phyloP scores from a whole-genome alignment of 92 coral and sea anemone genomes.

The Bergia puertoricense region DNA sequence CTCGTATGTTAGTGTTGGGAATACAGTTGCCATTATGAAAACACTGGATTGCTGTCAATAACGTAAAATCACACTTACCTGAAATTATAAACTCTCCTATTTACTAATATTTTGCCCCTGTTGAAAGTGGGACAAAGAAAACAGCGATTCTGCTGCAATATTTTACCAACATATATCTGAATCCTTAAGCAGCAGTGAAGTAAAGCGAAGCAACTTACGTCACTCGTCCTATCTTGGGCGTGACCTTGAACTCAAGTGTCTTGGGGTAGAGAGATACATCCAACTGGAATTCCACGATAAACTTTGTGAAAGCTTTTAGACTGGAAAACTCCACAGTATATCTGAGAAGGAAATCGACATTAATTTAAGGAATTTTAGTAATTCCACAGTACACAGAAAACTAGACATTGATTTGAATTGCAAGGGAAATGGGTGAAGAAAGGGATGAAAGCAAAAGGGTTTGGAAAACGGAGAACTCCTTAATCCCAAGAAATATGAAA shows the following conservation, averaged over 20 bases:
- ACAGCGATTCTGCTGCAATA: too few relatives aligned
- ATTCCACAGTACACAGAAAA: neutral
- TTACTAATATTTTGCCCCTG: too few relatives aligned
- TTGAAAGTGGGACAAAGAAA: too few relatives aligned
- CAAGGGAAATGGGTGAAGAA: neutral
- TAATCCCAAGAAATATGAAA: too few relatives aligned
- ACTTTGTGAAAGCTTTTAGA: constrained; percentile 49
- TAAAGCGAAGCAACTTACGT: constrained; percentile 19
- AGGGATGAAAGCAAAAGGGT: too few relatives aligned
- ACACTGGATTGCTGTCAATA: too few relatives aligned
- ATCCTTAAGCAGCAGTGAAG: neutral
- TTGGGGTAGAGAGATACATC: constrained; percentile 48
- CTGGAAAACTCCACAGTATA: constrained; percentile 59
- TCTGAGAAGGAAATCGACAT: constrained; percentile 25
- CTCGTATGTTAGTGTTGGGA: too few relatives aligned
- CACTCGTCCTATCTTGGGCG: constrained; percentile 47
- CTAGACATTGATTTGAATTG: neutral
- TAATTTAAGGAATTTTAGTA: neutral
- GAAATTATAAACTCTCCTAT: too few relatives aligned
- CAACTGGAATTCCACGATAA: constrained; percentile 45
- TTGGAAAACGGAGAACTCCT: too few relatives aligned
- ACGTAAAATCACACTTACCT: too few relatives aligned
- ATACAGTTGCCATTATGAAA: too few relatives aligned
- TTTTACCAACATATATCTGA: neutral
- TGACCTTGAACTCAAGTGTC: constrained; percentile 35